Percentiles rank a stretch among this genome's conserved stretches.
Conservation (phyloP, 2,113 vertebrate genomes). For the Rhinoderma darwinii region DNA sequence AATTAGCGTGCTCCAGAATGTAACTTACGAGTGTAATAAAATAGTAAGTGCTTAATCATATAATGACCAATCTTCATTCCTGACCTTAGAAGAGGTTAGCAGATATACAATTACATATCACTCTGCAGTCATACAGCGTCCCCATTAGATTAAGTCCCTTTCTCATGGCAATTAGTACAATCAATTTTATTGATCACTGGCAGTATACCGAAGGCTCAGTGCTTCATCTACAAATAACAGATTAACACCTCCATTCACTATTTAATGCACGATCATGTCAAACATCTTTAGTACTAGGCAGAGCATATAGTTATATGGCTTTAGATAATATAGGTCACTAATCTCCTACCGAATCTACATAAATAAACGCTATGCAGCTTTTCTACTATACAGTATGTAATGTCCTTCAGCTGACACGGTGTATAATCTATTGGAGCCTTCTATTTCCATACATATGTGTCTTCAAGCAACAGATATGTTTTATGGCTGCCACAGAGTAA, state of each 20-base stretch:
- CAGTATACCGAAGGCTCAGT: not conserved
- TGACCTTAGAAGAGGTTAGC: constrained; percentile 14
- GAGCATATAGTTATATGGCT: not conserved
- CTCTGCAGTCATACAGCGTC: not conserved
- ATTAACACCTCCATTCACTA: not conserved
- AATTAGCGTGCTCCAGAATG: not conserved
- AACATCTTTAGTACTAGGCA: not conserved
- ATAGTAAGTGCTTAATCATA: not conserved
- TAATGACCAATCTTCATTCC: not conserved
- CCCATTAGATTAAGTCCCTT: constrained; percentile 4
- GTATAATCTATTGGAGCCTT: no score
- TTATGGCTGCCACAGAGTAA: no score
- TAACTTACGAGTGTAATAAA: not conserved
- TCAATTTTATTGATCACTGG: constrained; percentile 31
- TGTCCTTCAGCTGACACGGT: no score
- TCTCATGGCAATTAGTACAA: constrained; percentile 33
- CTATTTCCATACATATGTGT: no score
- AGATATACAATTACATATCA: constrained; percentile 4
- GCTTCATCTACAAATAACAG: not conserved
- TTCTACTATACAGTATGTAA: not conserved
- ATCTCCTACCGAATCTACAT: not conserved
- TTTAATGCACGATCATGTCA: constrained; percentile 14
- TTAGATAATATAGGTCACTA: constrained; percentile 2
- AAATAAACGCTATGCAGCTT: not conserved
- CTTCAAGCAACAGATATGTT: no score